A percentile compares a stretch with the other conserved stretches of the same genome.
Conservation (phyloP, 2,113 vertebrate genomes). For the Sinocyclocheilus grahami region DNA sequence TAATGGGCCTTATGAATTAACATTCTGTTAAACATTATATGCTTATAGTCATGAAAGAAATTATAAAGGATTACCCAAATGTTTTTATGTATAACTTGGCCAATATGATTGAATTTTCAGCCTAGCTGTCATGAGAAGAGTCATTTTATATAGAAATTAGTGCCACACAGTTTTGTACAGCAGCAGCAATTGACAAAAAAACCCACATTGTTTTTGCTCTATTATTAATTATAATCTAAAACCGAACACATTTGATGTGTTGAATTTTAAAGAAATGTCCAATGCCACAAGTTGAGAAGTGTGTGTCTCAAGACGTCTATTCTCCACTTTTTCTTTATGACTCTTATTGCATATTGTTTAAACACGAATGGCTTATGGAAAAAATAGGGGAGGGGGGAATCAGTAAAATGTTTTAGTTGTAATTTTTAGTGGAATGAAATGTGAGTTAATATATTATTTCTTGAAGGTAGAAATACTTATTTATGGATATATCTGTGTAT, state of each 20-base stretch:
- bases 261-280: not conserved
- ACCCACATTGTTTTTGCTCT: not conserved
- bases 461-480: constrained; percentile 97
- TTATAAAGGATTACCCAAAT: not conserved
- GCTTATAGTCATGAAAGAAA: not conserved
- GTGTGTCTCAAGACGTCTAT: not conserved
- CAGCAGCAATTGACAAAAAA: not conserved
- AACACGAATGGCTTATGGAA: not conserved
- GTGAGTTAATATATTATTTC: constrained; percentile 97
- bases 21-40: not conserved
- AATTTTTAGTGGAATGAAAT: constrained; percentile 87
- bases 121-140: constrained; percentile 10
- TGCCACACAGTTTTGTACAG: constrained; percentile 3
- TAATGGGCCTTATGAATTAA: not conserved
- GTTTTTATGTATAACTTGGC: not conserved
- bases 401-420: constrained; percentile 90
- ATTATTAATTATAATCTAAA: not conserved
- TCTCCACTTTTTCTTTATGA: not conserved
- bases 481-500: constrained; percentile 98
- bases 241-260: not conserved
- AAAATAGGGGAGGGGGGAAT: constrained; percentile 63
- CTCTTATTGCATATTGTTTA: constrained; percentile 2
- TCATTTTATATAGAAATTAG: not conserved
- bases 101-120: not conserved
- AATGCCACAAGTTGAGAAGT: not conserved